Evolutionary conservation across 2,888 invertebrate genomes (phyloP).

Genomic region (Agrochola macilenta): DNA sequence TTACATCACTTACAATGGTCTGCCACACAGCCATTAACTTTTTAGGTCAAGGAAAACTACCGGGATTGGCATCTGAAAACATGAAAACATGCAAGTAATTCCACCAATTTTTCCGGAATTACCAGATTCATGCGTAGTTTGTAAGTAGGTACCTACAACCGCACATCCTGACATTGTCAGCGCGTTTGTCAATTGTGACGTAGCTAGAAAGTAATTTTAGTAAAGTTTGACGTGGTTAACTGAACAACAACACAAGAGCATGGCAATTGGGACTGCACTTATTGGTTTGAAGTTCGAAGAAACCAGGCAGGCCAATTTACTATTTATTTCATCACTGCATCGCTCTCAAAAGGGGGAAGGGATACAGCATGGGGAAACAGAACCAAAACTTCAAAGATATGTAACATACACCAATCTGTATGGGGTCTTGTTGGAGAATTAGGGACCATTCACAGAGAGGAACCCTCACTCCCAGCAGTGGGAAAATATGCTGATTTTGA

Average conservation of each 20-base stretch:
- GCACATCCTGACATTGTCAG: neutral
- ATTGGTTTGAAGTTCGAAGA: neutral
- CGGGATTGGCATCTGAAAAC: conserved; percentile 19
- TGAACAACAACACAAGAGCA: neutral
- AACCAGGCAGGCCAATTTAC: neutral
- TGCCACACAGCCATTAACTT: conserved; percentile 6
- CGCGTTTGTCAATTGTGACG: too few species aligned
- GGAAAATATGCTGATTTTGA: neutral
- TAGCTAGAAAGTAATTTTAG: neutral
- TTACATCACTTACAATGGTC: conserved; percentile 19
- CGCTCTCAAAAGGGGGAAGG: neutral
- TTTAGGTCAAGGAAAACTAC: conserved; percentile 51
- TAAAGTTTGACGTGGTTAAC: neutral
- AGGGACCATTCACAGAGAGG: neutral
- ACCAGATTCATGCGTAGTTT: neutral
- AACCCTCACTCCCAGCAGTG: neutral
- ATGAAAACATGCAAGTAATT: conserved; percentile 26
- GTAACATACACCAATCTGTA: neutral
- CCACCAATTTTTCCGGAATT: conserved; percentile 7
- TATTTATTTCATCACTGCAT: neutral
- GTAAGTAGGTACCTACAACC: neutral
- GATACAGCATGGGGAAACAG: neutral
- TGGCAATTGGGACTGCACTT: too few species aligned
- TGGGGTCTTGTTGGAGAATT: neutral
- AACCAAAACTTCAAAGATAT: neutral